Base-by-base conservation (phyloP, 2,797 vertebrate species). In the Acrossocheilus wenchowensis region DNA sequence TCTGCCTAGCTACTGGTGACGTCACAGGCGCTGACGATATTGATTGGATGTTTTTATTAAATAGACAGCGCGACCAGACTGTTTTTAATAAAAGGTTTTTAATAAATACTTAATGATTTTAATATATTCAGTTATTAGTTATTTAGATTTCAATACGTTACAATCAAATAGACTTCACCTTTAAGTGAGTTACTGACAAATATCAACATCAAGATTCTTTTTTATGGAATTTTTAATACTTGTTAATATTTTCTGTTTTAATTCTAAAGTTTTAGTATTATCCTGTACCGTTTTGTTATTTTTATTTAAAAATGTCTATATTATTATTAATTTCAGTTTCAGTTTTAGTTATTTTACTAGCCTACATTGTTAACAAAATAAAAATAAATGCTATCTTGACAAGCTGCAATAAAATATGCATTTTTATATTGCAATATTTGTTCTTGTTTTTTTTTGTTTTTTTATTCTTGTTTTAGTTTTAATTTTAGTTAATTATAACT, bases 1-100 rank as follows among this genome's bases (percentile, higher is more conserved):
- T 84, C 82, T 89, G 23, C 87, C 86, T 54, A 6, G 79, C 36
- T 19, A 80, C 84, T 0, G 3, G 54, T 89, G 90, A 87, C 88
- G 87, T 89, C 87, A 89, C 1, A 12, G 5, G 3, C 41, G 21
- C 2, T 15, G 17, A 5, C 1, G 21, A 50, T 69, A 41, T 0
- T 85, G 82, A 88, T 88, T 87, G 86, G 85, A 17, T 57, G 75
- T 45, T 79, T 50, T 34, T n/a, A 19, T 68, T 34, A 15, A 73
- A 26, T 48, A 23, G 3, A 41, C 15, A 17, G n/a, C 0, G 62
- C 62, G 12, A 11, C 19, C 6, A 1, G 2, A 7, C 41, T 73
- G 71, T 15, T 15, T 10, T 78, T 6, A 9, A 36, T 2, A 36
- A 1, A 30, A 30, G 2, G 5, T 36, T 41, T 14, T 54, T 36